Base-by-base conservation (phyloP, 2,797 vertebrate species). In the Rhodeus uyekii region DNA sequence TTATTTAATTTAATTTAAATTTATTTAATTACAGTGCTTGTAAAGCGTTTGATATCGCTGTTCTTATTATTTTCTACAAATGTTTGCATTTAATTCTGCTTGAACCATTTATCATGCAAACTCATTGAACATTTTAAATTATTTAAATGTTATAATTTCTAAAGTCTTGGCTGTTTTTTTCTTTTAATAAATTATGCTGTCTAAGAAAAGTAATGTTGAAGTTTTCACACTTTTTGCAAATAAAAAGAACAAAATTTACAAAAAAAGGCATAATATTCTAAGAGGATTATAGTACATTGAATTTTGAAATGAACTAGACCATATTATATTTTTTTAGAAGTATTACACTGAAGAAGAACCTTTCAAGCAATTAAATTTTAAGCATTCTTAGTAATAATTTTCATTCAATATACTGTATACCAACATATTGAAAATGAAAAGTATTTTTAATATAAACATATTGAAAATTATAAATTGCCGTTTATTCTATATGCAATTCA, bases 61-160 rank as follows among this genome's bases (percentile, higher is more conserved):
- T 38, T 13, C 3, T 12, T 63, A 27, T 32, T 67, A 24, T 53
- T 67, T 34, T 67, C 46, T 34, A 8, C 39, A 27, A 16, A 74
- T 65, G 24, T 36, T 5, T 61, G 29, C n/a, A 72, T 44, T 72
- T 75, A 24, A 82, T 75, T 67, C 32, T 34, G n/a, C 42, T 74
- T 50, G 14, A 74, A 29, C 16, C n/a, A 24, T 53, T 58, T 75
- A 60, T 61, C 16, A 44, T 77, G 16, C 27, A 77, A 77, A 22
- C 24, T 44, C 58, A 77, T 38, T 73, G 32, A 13, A 53, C 29
- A 63, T n/a, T 6, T 18, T 58, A 48, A 60, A 48, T 48, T 48
- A 48, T 48, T 48, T 48, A 48, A 48, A 48, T 19, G 18, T 48
- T 48, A 18, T 18, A 18, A 19, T 50, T 18, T 50, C 4, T 9